Evolutionary conservation across 2,113 vertebrate species (phyloP).

Genomic region (Oryzias melastigma): DNA sequence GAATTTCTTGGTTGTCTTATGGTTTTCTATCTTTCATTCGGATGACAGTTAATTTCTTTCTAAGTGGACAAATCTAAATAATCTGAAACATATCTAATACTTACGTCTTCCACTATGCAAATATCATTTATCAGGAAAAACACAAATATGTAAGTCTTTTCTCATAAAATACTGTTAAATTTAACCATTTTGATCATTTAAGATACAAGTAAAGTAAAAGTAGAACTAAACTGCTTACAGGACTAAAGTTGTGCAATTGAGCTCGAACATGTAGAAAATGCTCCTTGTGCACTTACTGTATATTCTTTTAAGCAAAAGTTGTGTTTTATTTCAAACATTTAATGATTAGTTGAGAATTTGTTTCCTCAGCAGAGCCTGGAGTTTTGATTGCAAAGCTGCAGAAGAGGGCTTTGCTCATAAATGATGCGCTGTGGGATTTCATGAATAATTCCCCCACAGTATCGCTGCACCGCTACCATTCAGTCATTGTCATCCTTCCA

Average conservation of each 20-base stretch:
- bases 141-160: no score
- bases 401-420: constrained; percentile 31
- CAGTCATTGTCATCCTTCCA: constrained; percentile 3
- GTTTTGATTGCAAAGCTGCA: constrained; percentile 36
- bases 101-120: no score
- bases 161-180: no score
- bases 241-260: not conserved
- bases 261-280: constrained; percentile 1
- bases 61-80: no score
- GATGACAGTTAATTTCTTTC: no score
- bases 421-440: constrained; percentile 30
- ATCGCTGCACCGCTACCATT: not conserved
- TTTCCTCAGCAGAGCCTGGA: constrained; percentile 41
- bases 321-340: constrained; percentile 21
- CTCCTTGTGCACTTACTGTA: constrained; percentile 13
- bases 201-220: no score
- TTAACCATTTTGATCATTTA: no score
- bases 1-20: no score
- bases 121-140: no score
- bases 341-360: constrained; percentile 36
- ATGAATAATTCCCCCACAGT: constrained; percentile 17
- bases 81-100: no score
- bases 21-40: no score
- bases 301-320: constrained; percentile 5
- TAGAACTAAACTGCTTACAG: not conserved